Evolutionary conservation across 2,113 vertebrate species (phyloP), one percentile per base, ranked within the genome.

Genomic region (Anguilla rostrata): DNA sequence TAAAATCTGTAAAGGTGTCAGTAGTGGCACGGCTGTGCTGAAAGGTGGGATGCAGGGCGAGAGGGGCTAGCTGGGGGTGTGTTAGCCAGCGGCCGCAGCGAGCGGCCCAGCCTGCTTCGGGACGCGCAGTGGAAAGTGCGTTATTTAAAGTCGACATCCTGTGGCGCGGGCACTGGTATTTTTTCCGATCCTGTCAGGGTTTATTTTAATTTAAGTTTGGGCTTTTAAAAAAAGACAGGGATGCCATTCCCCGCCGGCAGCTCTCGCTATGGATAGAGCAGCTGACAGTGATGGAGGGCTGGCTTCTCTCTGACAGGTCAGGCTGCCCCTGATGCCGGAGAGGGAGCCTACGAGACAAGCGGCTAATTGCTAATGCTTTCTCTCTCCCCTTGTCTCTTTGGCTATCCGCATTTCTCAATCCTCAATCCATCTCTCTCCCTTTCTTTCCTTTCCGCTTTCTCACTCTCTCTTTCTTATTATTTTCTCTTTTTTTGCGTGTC

Each of bases 81-180:
- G 41, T 85, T 11, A 85, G 83, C 46, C 53, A 87, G 22, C n/a
- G 2, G 46, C 49, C 49, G 12, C 49, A 49, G 46, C 39, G 53
- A 40, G 63, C 0, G 16, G 18, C 81, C 53, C 9, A 66, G 26
- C 53, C n/a, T 66, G 82, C 83, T 75, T 5, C 53, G 88, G 84
- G 56, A 9, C 39, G 5, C 60, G 5, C 71, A 87, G 86, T 83
- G 89, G 90, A 94, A 94, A 93, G 89, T 86, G 85, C 71, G 87
- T 89, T 93, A 91, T 92, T 93, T 91, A 91, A 89, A 92, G 66
- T n/a, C 88, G 83, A 85, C 90, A 85, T 91, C 91, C 90, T 66
- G 49, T 5, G 83, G 88, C 49, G 84, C 84, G 83, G 87, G 83
- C 84, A 46, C 9, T 78, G 89, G 86, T 82, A 89, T 90, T 93